Percentiles rank a stretch among this genome's conserved stretches.
phyloP scores from a whole-genome alignment of 2,797 vertebrate genomes.

The Coregonus sp. region DNA sequence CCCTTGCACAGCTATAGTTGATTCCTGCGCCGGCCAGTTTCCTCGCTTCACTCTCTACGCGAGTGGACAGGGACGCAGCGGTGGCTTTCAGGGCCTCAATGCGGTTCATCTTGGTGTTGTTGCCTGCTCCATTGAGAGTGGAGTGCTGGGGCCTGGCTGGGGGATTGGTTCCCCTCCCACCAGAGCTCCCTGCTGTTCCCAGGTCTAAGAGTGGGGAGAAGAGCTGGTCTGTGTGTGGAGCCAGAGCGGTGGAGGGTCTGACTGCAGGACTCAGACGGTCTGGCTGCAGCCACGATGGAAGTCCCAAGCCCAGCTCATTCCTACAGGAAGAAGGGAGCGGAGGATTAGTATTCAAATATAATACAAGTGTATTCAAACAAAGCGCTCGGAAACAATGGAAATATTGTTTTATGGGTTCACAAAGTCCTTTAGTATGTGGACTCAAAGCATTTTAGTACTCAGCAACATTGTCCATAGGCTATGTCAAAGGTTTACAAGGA shows the following conservation, averaged over 20 bases:
- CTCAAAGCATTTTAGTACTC: not conserved
- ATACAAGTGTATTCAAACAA: not conserved
- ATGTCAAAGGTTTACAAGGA: conserved; percentile 2
- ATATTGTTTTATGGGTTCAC: not conserved
- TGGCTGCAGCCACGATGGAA: conserved; percentile 74
- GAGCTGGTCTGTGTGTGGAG: conserved; percentile 69
- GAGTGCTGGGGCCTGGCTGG: conserved; percentile 36
- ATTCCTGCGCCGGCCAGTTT: conserved; percentile 84
- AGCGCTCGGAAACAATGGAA: not conserved
- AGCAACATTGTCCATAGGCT: not conserved
- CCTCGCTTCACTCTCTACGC: conserved; percentile 90
- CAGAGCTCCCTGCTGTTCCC: conserved; percentile 70
- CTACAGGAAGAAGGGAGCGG: conserved; percentile 60
- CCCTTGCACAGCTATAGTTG: conserved; percentile 73
- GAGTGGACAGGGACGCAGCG: conserved; percentile 89
- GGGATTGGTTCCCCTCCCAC: conserved; percentile 10
- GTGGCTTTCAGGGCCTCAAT: conserved; percentile 94
- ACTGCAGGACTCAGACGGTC: conserved; percentile 71
- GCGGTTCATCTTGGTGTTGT: conserved; percentile 81
- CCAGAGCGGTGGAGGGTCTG: conserved; percentile 48
- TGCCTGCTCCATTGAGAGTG: conserved; percentile 56
- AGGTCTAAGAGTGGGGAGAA: conserved; percentile 81
- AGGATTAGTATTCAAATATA: not conserved
- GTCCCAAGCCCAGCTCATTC: conserved; percentile 74
- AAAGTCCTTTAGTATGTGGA: not conserved